Base-by-base conservation (phyloP, 2,797 vertebrate species). In the Microhierax caerulescens region DNA sequence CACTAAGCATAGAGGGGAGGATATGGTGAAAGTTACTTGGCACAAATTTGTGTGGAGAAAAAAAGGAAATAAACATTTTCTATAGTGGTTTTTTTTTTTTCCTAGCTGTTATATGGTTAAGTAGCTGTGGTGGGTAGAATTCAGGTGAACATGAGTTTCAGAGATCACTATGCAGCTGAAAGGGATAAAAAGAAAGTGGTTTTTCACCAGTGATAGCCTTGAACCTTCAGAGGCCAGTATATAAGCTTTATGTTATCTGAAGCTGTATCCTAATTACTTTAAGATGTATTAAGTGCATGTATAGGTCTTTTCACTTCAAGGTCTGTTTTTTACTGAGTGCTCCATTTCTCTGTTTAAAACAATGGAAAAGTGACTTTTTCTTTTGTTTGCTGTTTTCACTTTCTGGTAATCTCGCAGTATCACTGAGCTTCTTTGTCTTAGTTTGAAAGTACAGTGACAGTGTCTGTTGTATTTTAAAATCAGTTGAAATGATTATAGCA, bases 161-260 rank as follows among this genome's bases (percentile, higher is more conserved):
- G 57, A 54, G 51, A 25, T 83, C 12, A 22, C 24, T 56, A 13
- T 27, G 24, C 21, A 88, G 13, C 14, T 78, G 54, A 64, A 63
- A 74, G 43, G 9, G 16, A 36, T 86, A 45, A 63, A 77, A 61
- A 59, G 7, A 23, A 69, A 25, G 22, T 64, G 22, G 20, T 10
- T 82, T 95, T 90, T 82, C 27, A 63, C 36, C 28, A 22, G 19
- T 45, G 39, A 21, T 84, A 76, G 36, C 51, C 83, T 91, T 84
- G 48, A 82, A 74, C 59, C 15, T 92, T 93, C 17, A 81, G 73
- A 93, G n/a, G 28, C 30, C 34, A 70, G 47, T 74, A 4, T 68
- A 32, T 64, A 56, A 83, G 17, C 39, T 68, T 85, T 72, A 22
- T 36, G 30, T 74, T 78, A 56, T 7, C 54, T n/a, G 61, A 61